Base-by-base conservation (phyloP, 2,797 vertebrate species). In the Siniperca scherzeri region DNA sequence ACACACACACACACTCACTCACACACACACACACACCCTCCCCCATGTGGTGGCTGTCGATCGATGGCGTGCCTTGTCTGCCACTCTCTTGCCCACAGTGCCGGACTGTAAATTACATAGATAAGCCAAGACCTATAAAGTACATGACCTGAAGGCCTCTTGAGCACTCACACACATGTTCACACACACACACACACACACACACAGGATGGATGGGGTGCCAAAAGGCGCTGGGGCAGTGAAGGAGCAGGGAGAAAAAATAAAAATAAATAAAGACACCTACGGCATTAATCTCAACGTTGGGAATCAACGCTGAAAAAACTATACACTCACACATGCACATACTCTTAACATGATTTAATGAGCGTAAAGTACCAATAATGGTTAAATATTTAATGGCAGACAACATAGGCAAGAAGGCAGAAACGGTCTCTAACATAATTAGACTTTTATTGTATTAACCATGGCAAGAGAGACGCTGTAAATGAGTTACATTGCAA, bases 51-150 rank as follows among this genome's bases (percentile, higher is more conserved):
- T 70, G 78, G 75, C 79, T 87, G 84, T 70, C 72, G 78, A 94
- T 94, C 90, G 90, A 94, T 92, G 81, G 73, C 69, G 17, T 78
- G 89, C 87, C 91, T 89, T 74, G 90, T 93, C 92, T 89, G 92
- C 89, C 86, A 88, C 89, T 92, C 90, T 90, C 87, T 81, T 74
- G 81, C 83, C 88, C 92, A 82, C 82, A 81, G 87, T 86, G 80
- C 77, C n/a, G 62, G 80, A 87, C 88, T 81, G 88, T 91, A 91
- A 93, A 92, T 92, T 93, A 91, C 84, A 88, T 25, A 89, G 91
- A 94, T 92, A 94, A 93, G 85, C 85, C 80, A 50, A 82, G 86
- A 87, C 85, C 91, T 85, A 85, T 87, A 90, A 93, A 90, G 83
- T 65, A 87, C 86, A 87, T 46, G 74, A 89, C 87, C 86, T 84